Conservation (phyloP, 2,113 vertebrate species). For the Poeciliopsis occidentalis region DNA sequence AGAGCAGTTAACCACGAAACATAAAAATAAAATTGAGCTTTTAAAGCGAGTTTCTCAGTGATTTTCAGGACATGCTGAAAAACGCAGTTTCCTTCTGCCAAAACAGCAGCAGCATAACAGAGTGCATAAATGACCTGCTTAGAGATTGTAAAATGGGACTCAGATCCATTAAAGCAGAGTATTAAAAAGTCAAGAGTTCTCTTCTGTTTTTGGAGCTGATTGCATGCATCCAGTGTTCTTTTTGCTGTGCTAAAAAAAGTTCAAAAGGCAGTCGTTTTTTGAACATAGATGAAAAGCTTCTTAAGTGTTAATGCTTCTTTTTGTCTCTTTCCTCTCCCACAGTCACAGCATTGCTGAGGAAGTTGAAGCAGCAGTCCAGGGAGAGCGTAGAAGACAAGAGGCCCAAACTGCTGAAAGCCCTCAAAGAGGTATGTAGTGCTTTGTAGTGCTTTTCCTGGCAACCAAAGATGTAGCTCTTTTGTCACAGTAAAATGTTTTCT, state of each 20-base stretch:
- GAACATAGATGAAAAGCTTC: neutral
- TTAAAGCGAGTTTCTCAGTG: neutral
- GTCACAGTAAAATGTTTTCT: neutral
- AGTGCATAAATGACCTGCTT: neutral
- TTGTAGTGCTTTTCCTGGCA: neutral
- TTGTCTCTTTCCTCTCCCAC: constrained; percentile 5
- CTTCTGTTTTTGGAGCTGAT: neutral
- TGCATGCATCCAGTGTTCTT: neutral
- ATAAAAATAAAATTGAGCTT: too few relatives aligned
- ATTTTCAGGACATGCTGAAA: too few relatives aligned
- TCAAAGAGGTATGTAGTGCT: constrained; percentile 88
- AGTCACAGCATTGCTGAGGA: constrained; percentile 98
- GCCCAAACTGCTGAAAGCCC: constrained; percentile 95
- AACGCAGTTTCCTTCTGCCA: neutral
- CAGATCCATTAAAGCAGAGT: neutral
- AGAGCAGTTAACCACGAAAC: neutral
- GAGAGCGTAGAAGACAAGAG: constrained; percentile 98
- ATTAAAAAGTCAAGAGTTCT: neutral
- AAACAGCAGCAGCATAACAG: neutral
- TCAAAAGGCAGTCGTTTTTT: neutral
- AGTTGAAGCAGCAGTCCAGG: constrained; percentile 97
- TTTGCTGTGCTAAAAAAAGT: neutral
- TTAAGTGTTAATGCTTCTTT: constrained; percentile 3
- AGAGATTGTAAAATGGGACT: neutral
- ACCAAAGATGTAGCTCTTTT: neutral